Base-by-base conservation (phyloP, 2,888 invertebrate genomes). In the Stenotaenia linearis region DNA sequence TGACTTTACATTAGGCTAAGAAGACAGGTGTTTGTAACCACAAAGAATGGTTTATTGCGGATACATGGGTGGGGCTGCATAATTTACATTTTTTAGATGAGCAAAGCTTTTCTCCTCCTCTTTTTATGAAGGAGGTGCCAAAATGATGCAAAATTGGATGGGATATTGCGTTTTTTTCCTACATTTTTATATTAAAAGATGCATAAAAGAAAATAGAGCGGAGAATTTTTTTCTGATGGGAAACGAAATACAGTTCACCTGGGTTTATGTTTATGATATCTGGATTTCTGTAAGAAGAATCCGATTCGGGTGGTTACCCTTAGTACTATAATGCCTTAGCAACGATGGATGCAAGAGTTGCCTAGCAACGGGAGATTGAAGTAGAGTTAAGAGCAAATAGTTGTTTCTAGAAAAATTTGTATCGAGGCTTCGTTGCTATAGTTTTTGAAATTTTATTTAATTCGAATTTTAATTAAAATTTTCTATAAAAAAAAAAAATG, bases 361-460 rank as follows among this genome's bases (percentile, higher is more conserved):
- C 69, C 15, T 69, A 69, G 69, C 69, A 69, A 69, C 69, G 28
- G 69, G 69, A 69, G 69, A 12, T 28, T 69, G 69, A 28, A 69
- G 69, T 15, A 12, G 28, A 12, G 69, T 50, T 50, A 21, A n/a
- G 5, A 50, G 69, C 25, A 69, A 69, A 69, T 6, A 25, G 28
- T 25, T 69, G 28, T 10, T 10, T 69, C 12, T 69, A 9, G 18
- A 45, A 45, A 23, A 0, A 56, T 50, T 50, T n/a, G 50, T 1
- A 56, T 18, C 21, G 9, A 0, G 18, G 18, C n/a, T 5, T 45
- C 32, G 32, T 45, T 37, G 1, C 7, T 10, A 37, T 10, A 37
- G 12, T 37, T n/a, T n/a, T 35, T 35, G 4, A 35, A 35, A 6
- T 37, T 37, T 4, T 1, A 37, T 2, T 37, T 37, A 10, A 37